Percentiles rank a stretch among this genome's conserved stretches.
Evolutionary conservation across 2,888 invertebrate genomes (phyloP).

Genomic region (Scaptomyza flava): DNA sequence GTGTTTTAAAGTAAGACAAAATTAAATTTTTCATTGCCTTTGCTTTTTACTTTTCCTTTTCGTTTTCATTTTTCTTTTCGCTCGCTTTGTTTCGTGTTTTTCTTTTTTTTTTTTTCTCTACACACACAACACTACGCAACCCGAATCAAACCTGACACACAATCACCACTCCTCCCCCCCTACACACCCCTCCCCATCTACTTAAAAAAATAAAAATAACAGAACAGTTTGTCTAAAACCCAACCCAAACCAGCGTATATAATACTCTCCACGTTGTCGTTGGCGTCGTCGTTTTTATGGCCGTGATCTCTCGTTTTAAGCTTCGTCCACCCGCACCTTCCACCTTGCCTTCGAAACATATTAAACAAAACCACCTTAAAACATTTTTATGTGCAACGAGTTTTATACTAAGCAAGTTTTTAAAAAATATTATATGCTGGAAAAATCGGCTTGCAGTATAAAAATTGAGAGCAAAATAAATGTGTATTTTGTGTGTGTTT

Average conservation of each 20-base stretch:
- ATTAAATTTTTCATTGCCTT: constrained; percentile 46
- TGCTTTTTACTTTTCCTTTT: constrained; percentile 25
- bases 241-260: constrained; percentile 37
- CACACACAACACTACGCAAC: constrained; percentile 72
- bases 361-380: constrained; percentile 21
- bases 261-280: constrained; percentile 34
- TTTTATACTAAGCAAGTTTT: neutral
- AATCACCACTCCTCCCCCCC: neutral
- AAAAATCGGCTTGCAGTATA: neutral
- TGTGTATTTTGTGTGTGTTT: constrained; percentile 14
- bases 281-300: constrained; percentile 50
- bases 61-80: constrained; percentile 25
- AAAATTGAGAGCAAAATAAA: constrained; percentile 30
- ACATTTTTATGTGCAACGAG: neutral
- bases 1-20: constrained; percentile 47
- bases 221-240: constrained; percentile 13
- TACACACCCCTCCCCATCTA: neutral
- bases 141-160: constrained; percentile 46
- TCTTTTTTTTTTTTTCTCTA: constrained; percentile 79
- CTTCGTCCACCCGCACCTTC: constrained; percentile 17
- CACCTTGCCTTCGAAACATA: constrained; percentile 29
- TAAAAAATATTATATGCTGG: constrained; percentile 7
- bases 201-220: constrained; percentile 11
- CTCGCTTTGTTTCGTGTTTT: constrained; percentile 50
- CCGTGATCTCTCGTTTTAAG: constrained; percentile 70